Conservation (phyloP, 2,113 vertebrate genomes). For the Lethenteron camtschaticum region DNA sequence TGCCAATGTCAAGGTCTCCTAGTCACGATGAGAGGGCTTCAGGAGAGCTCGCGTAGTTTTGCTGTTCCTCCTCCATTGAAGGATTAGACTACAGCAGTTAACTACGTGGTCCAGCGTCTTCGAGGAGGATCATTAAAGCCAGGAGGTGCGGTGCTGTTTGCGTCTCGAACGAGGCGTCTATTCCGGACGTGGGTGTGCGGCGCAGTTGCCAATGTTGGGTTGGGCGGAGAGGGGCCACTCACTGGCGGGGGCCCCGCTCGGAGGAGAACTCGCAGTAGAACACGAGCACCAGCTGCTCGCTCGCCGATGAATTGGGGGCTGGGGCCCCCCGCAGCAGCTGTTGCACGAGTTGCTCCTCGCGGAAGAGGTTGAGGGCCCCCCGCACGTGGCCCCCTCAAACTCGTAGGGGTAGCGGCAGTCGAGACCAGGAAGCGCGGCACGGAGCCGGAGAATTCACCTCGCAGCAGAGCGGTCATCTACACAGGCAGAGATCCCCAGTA, state of each 20-base stretch:
- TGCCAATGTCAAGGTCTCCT: no score
- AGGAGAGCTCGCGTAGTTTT: no score
- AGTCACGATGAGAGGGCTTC: no score
- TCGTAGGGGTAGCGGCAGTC: slow-evolving; percentile 28
- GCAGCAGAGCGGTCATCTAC: slow-evolving; percentile 21
- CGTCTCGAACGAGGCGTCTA: no score
- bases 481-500: neutral
- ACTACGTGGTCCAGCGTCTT: no score
- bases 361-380: slow-evolving; percentile 23
- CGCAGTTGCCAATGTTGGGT: no score
- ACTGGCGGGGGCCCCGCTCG: slow-evolving; percentile 24
- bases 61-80: no score
- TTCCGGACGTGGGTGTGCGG: no score
- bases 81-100: no score
- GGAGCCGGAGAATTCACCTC: slow-evolving; percentile 17
- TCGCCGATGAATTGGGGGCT: slow-evolving; percentile 13
- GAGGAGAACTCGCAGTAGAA: slow-evolving; percentile 36
- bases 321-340: slow-evolving; percentile 19
- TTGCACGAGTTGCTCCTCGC: slow-evolving; percentile 18
- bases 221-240: slow-evolving; percentile 9
- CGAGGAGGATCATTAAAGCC: no score
- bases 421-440: slow-evolving; percentile 19
- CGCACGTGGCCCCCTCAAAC: slow-evolving; percentile 24
- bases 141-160: no score
- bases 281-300: slow-evolving; percentile 12